Percentiles rank a stretch among this genome's conserved stretches.
phyloP scores from a whole-genome alignment of 1,140 invertebrate genomes.

The Drosophila carrolli region DNA sequence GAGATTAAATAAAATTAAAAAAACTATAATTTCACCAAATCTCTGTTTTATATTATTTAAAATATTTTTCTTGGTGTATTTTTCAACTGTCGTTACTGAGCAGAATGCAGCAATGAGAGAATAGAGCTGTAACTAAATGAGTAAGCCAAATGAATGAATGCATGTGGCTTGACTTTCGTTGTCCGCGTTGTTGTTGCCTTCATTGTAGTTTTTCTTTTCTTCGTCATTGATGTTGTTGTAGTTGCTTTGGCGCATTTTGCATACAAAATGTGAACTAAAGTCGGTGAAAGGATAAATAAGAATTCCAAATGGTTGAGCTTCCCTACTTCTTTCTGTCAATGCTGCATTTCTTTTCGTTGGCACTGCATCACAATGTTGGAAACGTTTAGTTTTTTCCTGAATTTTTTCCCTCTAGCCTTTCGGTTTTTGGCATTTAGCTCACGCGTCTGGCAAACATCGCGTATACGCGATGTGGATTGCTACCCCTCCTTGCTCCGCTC shows the following conservation, averaged over 20 bases:
- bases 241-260: slow-evolving; percentile 66
- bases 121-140: slow-evolving; percentile 52
- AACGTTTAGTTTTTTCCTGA: slow-evolving; percentile 59
- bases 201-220: slow-evolving; percentile 16
- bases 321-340: slow-evolving; percentile 14
- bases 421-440: slow-evolving; percentile 62
- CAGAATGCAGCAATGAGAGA: slow-evolving; percentile 19
- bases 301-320: slow-evolving; percentile 24
- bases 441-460: slow-evolving; percentile 57
- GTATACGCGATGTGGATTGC: slow-evolving; percentile 39
- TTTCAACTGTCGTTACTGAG: slow-evolving; percentile 9
- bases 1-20: too few relatives aligned
- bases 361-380: slow-evolving; percentile 52
- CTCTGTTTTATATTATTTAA: neutral
- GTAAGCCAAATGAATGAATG: slow-evolving; percentile 61
- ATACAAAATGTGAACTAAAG: slow-evolving; percentile 65
- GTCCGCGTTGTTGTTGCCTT: slow-evolving; percentile 15
- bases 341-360: slow-evolving; percentile 23
- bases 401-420: slow-evolving; percentile 24
- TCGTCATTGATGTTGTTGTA: slow-evolving; percentile 39
- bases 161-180: slow-evolving; percentile 45
- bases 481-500: slow-evolving; percentile 36
- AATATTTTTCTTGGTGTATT: slow-evolving; percentile 1
- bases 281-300: slow-evolving; percentile 43
- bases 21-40: too few relatives aligned